Conservation (phyloP, 2,797 vertebrate genomes). For the Acropternis orthonyx region DNA sequence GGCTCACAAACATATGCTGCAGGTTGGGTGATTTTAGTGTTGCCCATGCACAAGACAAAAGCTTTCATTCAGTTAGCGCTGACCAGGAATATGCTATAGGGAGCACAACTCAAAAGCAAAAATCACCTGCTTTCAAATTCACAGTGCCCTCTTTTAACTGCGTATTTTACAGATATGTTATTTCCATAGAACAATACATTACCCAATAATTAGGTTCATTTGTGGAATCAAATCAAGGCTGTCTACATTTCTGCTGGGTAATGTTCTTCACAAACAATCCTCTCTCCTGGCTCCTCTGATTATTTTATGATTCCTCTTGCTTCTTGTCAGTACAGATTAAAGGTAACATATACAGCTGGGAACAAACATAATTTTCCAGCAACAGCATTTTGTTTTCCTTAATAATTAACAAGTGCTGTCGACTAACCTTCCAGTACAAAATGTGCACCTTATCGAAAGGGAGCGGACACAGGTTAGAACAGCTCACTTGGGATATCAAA, state of each 20-base stretch:
- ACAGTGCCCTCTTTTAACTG: neutral
- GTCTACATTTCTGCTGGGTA: conserved; percentile 66
- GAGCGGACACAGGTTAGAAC: conserved; percentile 66
- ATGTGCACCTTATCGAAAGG: conserved; percentile 65
- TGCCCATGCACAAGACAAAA: neutral
- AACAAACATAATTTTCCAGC: conserved; percentile 78
- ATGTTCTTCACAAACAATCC: conserved; percentile 69
- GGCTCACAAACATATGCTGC: neutral
- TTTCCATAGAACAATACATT: conserved; percentile 30
- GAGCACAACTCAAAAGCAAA: neutral
- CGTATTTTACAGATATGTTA: neutral
- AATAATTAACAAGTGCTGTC: conserved; percentile 80
- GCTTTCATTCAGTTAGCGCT: neutral
- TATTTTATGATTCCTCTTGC: conserved; percentile 74
- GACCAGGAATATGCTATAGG: neutral
- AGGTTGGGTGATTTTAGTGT: neutral
- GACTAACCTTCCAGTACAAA: conserved; percentile 72
- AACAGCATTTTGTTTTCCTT: conserved; percentile 81
- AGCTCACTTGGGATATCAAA: conserved; percentile 72
- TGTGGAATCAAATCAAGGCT: conserved; percentile 65
- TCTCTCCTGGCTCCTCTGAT: conserved; percentile 67
- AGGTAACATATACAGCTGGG: conserved; percentile 75
- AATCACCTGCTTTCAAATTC: neutral
- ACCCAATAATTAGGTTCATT: conserved; percentile 62
- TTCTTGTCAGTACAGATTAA: conserved; percentile 77